A percentile compares a stretch with the other conserved stretches of the same genome.
Evolutionary conservation across 2,797 vertebrate species (phyloP).

Genomic region (Prionace glauca): DNA sequence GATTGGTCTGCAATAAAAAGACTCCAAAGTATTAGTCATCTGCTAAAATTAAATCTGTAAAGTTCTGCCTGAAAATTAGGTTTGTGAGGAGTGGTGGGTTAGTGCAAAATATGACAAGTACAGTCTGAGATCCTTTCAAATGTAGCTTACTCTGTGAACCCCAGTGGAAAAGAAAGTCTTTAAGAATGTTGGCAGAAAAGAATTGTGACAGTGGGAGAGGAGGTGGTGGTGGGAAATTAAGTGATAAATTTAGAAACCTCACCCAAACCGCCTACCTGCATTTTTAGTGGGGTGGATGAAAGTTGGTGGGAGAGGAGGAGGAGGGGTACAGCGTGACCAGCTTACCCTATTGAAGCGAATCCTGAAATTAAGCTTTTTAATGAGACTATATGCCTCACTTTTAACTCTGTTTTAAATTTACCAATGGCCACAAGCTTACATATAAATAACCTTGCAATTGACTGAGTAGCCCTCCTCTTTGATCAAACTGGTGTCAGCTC

Average conservation of each 20-base stretch:
- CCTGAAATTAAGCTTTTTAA: not conserved
- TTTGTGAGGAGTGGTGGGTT: not conserved
- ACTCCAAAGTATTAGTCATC: not conserved
- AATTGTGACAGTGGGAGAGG: not conserved
- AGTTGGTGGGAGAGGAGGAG: too few relatives aligned
- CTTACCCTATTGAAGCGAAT: not conserved
- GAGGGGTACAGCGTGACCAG: not conserved
- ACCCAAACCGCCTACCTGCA: not conserved
- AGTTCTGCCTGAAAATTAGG: not conserved
- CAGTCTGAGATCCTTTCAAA: not conserved
- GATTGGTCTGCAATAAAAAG: not conserved
- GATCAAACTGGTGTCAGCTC: not conserved
- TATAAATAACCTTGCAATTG: not conserved
- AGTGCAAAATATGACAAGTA: not conserved
- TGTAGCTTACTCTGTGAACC: not conserved
- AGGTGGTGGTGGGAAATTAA: not conserved
- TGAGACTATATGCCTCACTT: not conserved
- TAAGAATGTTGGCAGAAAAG: not conserved
- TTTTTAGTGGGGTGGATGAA: not conserved
- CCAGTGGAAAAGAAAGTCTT: not conserved
- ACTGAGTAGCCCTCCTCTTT: not conserved
- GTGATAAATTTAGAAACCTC: not conserved
- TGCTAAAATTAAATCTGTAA: not conserved
- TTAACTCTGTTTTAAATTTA: not conserved
- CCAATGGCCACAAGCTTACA: not conserved